Conservation (phyloP, 2,888 invertebrate species). For the Thera britannica region DNA sequence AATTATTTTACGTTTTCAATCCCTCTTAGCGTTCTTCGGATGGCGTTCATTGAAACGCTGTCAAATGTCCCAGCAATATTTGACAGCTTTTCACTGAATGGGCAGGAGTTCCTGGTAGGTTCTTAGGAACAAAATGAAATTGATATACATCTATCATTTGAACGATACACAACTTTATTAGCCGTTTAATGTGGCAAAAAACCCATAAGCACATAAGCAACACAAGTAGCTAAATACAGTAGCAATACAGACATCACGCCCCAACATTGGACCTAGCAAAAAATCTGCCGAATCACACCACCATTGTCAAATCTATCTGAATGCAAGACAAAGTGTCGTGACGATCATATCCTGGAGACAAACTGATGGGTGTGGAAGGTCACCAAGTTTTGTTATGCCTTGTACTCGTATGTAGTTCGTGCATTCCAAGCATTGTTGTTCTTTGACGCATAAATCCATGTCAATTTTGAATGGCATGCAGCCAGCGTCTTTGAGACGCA, state of each 20-base stretch:
- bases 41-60: too few relatives aligned
- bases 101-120: too few relatives aligned
- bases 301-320: conserved; percentile 23
- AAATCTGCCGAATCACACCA: conserved; percentile 16
- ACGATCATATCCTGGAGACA: conserved; percentile 30
- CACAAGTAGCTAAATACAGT: background rate
- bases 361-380: conserved; percentile 30
- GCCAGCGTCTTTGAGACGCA: too few relatives aligned
- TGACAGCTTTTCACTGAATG: too few relatives aligned
- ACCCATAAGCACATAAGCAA: background rate
- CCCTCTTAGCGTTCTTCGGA: too few relatives aligned
- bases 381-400: conserved; percentile 17
- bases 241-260: background rate
- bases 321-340: conserved; percentile 26
- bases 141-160: too few relatives aligned
- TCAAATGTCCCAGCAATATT: too few relatives aligned
- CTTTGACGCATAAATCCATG: background rate
- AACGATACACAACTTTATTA: too few relatives aligned
- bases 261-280: conserved; percentile 12
- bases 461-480: too few relatives aligned
- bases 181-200: too few relatives aligned
- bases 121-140: too few relatives aligned
- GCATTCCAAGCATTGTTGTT: conserved; percentile 21
- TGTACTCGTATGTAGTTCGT: conserved; percentile 3
- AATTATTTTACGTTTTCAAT: too few relatives aligned